phyloP scores from a whole-genome alignment of 2,888 invertebrate species.

The Bimastos eiseni region DNA sequence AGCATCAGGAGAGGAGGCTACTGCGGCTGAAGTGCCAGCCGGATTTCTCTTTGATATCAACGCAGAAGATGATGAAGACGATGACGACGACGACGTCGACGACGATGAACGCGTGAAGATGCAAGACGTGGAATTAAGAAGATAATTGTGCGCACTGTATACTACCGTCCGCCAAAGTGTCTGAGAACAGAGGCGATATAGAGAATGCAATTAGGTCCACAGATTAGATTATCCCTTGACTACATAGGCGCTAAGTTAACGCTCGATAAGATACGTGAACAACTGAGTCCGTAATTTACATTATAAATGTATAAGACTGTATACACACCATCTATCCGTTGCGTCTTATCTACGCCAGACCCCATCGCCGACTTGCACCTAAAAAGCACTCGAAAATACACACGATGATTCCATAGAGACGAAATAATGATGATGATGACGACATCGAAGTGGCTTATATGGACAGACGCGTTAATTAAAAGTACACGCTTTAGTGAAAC shows the following conservation, averaged over 20 bases:
- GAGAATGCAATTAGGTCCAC: neutral
- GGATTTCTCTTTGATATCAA: neutral
- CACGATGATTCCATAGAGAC: neutral
- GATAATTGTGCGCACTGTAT: neutral
- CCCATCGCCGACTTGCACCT: neutral
- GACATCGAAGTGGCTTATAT: neutral
- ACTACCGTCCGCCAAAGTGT: neutral
- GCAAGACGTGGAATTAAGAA: neutral
- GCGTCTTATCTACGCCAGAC: neutral
- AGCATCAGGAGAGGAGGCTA: neutral
- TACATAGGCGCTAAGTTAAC: slow-evolving; percentile 13
- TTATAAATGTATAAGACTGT: neutral
- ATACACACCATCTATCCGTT: neutral
- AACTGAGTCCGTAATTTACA: neutral
- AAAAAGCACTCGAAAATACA: neutral
- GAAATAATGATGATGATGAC: neutral
- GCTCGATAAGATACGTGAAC: neutral
- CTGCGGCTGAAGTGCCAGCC: slow-evolving; percentile 2
- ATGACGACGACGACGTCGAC: neutral
- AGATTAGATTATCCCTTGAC: neutral
- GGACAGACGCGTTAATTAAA: neutral
- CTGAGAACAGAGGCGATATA: neutral
- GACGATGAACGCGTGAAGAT: too few species aligned
- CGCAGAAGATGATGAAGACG: neutral
- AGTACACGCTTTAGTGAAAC: neutral